Percentiles rank a stretch among this genome's conserved stretches.
Conservation (phyloP, 2,797 vertebrate species). For the Thalassophryne amazonica region DNA sequence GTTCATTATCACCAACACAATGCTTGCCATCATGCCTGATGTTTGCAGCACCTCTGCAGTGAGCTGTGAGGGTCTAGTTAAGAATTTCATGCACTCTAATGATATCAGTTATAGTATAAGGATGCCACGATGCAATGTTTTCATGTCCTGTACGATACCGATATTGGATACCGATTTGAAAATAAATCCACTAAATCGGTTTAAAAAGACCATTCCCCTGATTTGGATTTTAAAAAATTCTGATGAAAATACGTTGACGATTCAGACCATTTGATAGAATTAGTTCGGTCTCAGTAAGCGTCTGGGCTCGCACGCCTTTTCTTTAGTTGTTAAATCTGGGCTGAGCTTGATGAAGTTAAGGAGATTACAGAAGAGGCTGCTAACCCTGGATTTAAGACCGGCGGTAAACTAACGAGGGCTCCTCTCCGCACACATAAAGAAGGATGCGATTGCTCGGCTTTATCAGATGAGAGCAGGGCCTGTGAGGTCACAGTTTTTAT, state of each 20-base stretch:
- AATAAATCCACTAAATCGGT: conserved; percentile 63
- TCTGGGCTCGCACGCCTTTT: conserved; percentile 37
- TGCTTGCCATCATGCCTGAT: not conserved
- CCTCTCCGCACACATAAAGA: conserved; percentile 48
- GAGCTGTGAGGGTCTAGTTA: conserved; percentile 23
- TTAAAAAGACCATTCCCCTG: conserved; percentile 47
- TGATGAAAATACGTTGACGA: conserved; percentile 50
- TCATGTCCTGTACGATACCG: no score
- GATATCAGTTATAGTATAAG: no score
- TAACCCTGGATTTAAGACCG: conserved; percentile 58
- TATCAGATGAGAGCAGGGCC: conserved; percentile 43
- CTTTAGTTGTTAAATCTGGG: conserved; percentile 38
- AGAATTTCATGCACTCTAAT: not conserved
- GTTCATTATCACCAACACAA: conserved; percentile 26
- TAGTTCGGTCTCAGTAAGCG: conserved; percentile 43
- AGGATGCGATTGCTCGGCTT: conserved; percentile 40
- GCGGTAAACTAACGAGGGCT: conserved; percentile 51
- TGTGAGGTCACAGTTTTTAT: conserved; percentile 39
- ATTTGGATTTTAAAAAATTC: conserved; percentile 48
- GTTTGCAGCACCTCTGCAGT: conserved; percentile 2
- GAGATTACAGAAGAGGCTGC: conserved; percentile 66
- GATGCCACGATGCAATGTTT: no score
- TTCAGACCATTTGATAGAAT: conserved; percentile 52
- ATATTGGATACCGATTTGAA: no score
- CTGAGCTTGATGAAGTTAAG: conserved; percentile 64